These are phyloP conservation scores for Regulus satrapa DNA, from an alignment of 2,113 vertebrate species.

Conservation along the genomic window DNA sequence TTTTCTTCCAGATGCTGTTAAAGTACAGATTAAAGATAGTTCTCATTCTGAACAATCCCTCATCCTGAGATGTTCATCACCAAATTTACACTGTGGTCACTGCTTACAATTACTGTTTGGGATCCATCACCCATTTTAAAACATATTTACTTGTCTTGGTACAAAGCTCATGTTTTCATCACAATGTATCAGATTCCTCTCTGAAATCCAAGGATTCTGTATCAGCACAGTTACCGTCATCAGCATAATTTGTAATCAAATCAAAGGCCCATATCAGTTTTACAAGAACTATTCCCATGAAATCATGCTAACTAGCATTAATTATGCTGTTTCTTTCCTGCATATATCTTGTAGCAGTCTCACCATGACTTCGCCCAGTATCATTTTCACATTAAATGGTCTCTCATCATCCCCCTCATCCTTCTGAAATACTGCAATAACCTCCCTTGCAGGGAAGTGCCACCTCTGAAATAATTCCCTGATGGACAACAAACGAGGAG, in stretches of 20 bases:
- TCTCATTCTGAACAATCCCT: background rate
- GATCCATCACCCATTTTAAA: background rate
- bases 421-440: background rate
- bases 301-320: conserved; percentile 50
- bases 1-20: background rate
- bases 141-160: background rate
- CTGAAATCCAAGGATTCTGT: conserved; percentile 36
- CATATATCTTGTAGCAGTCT: conserved; percentile 23
- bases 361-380: background rate
- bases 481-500: background rate
- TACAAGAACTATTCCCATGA: conserved; percentile 50
- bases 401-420: background rate
- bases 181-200: background rate
- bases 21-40: background rate
- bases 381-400: conserved; percentile 25
- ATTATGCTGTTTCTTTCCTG: conserved; percentile 47
- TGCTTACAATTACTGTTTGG: background rate
- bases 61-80: background rate
- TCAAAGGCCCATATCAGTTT: conserved; percentile 11
- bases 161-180: background rate
- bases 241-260: conserved; percentile 61
- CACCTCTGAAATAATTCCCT: background rate
- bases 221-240: conserved; percentile 17
- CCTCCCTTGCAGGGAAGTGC: background rate
- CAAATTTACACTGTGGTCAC: background rate